These are phyloP conservation scores for Istiophorus platypterus DNA, from an alignment of 2,113 vertebrate genomes.

Conservation along the genomic window DNA sequence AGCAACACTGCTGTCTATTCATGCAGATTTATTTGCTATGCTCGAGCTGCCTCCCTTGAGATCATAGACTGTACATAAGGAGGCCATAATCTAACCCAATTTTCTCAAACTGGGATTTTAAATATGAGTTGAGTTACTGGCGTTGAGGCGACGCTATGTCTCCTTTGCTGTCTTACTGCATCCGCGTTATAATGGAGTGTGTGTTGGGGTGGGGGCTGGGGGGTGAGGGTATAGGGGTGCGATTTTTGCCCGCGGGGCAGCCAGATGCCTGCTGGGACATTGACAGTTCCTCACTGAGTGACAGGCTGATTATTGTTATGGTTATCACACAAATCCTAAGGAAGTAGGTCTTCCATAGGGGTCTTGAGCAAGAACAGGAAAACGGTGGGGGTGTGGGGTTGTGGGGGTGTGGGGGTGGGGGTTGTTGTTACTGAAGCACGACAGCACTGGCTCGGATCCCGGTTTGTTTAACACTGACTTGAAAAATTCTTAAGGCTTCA, in stretches of 20 bases:
- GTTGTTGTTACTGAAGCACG: conserved; percentile 17
- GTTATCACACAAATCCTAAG: conserved; percentile 44
- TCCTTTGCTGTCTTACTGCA: background rate
- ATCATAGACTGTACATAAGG: conserved; percentile 46
- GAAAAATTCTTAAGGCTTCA: background rate
- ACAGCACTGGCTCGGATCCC: background rate
- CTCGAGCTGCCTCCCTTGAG: conserved; percentile 34
- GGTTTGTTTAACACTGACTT: background rate
- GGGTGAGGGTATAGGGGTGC: background rate
- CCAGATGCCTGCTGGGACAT: conserved; percentile 60
- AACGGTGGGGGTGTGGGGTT: no score
- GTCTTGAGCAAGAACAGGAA: background rate
- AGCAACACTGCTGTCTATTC: conserved; percentile 69
- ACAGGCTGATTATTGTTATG: conserved; percentile 50
- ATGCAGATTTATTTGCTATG: conserved; percentile 57
- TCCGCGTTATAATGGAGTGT: conserved; percentile 2
- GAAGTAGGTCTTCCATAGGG: conserved; percentile 57
- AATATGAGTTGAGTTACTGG: conserved; percentile 14
- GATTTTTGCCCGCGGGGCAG: conserved; percentile 33
- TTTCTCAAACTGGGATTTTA: conserved; percentile 40
- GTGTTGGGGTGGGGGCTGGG: background rate
- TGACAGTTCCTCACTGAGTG: conserved; percentile 51
- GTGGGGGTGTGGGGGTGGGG: no score
- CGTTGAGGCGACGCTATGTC: conserved; percentile 2
- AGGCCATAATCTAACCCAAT: conserved; percentile 46